Percentiles rank a stretch among this genome's conserved stretches.
Evolutionary conservation across 1,140 invertebrate genomes (phyloP).

Genomic region (Bombus terrestris): DNA sequence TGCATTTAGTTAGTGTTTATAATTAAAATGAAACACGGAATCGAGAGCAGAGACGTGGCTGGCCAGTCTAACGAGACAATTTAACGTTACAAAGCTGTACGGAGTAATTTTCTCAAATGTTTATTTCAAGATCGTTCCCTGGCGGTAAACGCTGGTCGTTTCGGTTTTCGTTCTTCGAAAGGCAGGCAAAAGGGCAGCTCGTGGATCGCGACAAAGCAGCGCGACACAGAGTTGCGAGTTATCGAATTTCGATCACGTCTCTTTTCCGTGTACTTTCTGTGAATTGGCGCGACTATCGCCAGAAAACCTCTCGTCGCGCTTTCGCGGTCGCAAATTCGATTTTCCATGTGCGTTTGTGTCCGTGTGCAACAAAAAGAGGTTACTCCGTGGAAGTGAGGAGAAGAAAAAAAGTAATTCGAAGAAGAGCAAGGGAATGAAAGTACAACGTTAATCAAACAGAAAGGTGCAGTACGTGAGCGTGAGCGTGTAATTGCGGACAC

Average conservation of each 20-base stretch:
- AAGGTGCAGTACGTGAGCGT: conserved; percentile 36
- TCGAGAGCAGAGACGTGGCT: neutral
- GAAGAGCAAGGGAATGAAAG: conserved; percentile 18
- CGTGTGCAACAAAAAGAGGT: conserved; percentile 8
- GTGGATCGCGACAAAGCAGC: neutral
- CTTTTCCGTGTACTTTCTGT: conserved; percentile 59
- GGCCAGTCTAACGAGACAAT: neutral
- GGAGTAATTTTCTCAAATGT: conserved; percentile 3
- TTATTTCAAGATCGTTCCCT: neutral
- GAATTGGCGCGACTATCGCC: conserved; percentile 59
- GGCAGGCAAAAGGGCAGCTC: neutral
- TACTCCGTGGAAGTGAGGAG: neutral
- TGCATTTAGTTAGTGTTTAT: neutral
- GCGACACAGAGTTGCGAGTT: conserved; percentile 41
- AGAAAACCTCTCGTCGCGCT: conserved; percentile 50
- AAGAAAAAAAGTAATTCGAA: neutral
- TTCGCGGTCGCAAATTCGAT: conserved; percentile 63
- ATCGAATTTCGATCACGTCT: conserved; percentile 72
- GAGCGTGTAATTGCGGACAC: conserved; percentile 55
- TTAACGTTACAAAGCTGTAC: neutral
- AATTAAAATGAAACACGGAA: neutral
- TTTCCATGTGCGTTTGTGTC: conserved; percentile 28
- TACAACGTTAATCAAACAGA: conserved; percentile 58
- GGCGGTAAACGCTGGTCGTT: neutral
- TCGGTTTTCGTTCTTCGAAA: neutral